phyloP scores from a whole-genome alignment of 2,797 vertebrate species.

The Acanthornis magna region DNA sequence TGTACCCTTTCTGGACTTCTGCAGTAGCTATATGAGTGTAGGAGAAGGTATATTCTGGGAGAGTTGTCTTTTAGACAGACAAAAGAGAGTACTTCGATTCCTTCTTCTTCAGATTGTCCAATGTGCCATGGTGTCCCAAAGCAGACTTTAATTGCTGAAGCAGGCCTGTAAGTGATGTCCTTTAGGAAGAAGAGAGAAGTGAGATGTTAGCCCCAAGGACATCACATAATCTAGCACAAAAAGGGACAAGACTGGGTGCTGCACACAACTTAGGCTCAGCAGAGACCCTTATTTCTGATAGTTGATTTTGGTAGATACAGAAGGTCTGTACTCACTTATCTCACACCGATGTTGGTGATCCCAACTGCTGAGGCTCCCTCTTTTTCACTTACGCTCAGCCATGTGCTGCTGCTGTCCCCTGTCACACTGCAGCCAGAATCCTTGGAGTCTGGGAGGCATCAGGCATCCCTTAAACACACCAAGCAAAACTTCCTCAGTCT shows the following conservation, averaged over 20 bases:
- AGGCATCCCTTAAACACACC: neutral
- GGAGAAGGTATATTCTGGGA: neutral
- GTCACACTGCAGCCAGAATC: neutral
- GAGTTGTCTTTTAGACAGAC: neutral
- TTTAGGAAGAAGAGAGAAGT: neutral
- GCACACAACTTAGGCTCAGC: neutral
- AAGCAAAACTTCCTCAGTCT: neutral
- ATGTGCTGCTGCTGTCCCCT: neutral
- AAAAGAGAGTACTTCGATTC: neutral
- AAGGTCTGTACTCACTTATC: neutral
- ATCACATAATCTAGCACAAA: neutral
- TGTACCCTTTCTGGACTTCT: neutral
- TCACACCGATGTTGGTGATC: neutral
- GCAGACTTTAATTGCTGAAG: neutral
- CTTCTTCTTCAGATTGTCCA: neutral
- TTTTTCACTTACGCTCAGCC: neutral
- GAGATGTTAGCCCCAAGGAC: neutral
- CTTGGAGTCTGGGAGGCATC: neutral
- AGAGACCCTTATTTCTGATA: neutral
- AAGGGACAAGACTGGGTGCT: neutral
- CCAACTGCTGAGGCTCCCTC: neutral
- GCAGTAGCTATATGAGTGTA: neutral
- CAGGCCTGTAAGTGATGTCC: neutral
- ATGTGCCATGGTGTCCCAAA: neutral
- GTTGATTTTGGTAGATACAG: neutral